Base-by-base conservation (phyloP, 2,888 invertebrate genomes). In the Acronicta leporina region DNA sequence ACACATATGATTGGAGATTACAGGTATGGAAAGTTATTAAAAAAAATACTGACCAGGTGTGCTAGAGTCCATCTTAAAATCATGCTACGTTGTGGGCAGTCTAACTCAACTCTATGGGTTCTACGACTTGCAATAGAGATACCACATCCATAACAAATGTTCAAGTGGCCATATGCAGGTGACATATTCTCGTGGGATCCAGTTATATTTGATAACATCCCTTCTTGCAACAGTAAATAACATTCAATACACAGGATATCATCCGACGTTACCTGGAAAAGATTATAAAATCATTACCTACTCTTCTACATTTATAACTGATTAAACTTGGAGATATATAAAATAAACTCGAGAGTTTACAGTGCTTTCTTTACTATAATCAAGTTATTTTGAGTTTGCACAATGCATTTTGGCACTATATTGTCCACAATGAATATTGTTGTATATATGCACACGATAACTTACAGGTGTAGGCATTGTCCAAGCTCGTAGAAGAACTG, bases 61-160 rank as follows among this genome's bases (percentile, higher is more conserved):
- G 38, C 38, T n/a, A 8, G 38, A 38, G 38, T 38, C 38, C 38
- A 38, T 38, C n/a, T 38, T 38, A 38, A 38, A 38, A 38, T 38
- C 7, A n/a, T 8, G 38, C n/a, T 38, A n/a, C n/a, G n/a, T n/a
- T 38, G 38, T n/a, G 38, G 38, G n/a, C 38, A 38, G 38, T n/a
- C 38, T 38, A n/a, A n/a, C n/a, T n/a, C 8, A 38, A 38, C 38
- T 38, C 6, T 38, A n/a, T 38, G 38, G 8, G 38, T 38, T 38
- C n/a, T 38, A 5, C 38, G 38, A 38, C 38, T 38, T 38, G 38
- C 38, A n/a, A 38, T 38, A n/a, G 38, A 38, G n/a, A 38, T 38
- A 38, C 38, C 38, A 38, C 38, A 38, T 38, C 38, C 38, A n/a
- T n/a, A 38, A 38, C 38, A 38, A n/a, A 38, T 38, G n/a, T n/a